Conservation (phyloP, 2,888 invertebrate genomes). For the Tiphia femorata region DNA sequence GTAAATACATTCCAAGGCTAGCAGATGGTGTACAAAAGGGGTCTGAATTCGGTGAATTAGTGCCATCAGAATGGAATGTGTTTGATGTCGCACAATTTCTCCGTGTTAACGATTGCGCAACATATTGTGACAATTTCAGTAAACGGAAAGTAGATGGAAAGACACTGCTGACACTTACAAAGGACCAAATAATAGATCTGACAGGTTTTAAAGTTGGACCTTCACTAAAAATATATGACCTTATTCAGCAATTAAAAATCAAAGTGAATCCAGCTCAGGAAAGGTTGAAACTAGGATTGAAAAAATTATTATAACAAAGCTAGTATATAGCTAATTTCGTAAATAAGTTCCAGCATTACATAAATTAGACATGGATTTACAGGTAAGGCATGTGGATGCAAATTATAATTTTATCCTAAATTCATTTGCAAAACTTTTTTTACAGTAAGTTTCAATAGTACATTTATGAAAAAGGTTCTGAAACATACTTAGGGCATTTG, state of each 20-base stretch:
- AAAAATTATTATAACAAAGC: conserved; percentile 75
- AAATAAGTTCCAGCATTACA: conserved; percentile 46
- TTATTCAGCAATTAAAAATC: conserved; percentile 91
- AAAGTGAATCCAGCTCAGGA: conserved; percentile 84
- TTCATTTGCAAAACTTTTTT: conserved; percentile 19
- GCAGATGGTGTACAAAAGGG: conserved; percentile 70
- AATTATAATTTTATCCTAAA: too few relatives aligned
- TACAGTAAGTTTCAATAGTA: neutral
- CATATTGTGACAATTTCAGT: conserved; percentile 74
- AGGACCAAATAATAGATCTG: conserved; percentile 90
- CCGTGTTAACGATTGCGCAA: conserved; percentile 84
- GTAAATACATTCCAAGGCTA: conserved; percentile 73
- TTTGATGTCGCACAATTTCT: conserved; percentile 92
- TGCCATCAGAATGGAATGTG: conserved; percentile 83
- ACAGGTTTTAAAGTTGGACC: conserved; percentile 96
- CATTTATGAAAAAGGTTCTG: neutral
- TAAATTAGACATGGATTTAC: conserved; percentile 61
- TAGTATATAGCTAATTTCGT: conserved; percentile 47
- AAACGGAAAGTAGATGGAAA: conserved; percentile 83
- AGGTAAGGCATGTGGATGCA: conserved; percentile 52
- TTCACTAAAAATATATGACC: conserved; percentile 91
- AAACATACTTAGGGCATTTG: conserved; percentile 12
- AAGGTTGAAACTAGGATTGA: conserved; percentile 75
- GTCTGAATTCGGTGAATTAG: conserved; percentile 72
- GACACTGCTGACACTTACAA: conserved; percentile 82